phyloP scores from a whole-genome alignment of 2,113 vertebrate species.

The Myrmecobius fasciatus region DNA sequence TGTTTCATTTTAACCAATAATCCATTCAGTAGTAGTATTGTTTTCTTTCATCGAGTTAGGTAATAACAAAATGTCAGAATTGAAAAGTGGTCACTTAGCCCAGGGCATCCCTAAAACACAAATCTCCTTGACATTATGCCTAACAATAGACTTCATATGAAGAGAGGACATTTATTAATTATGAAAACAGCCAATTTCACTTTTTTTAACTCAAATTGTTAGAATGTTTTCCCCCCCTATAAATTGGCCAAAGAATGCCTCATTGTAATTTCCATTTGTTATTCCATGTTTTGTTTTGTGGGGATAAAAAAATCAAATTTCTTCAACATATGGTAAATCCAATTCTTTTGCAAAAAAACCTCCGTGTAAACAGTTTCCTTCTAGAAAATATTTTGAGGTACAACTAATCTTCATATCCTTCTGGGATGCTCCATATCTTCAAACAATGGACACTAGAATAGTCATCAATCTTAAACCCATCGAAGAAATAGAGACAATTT shows the following conservation, averaged over 20 bases:
- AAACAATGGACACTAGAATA: neutral
- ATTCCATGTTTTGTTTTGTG: neutral
- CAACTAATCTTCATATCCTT: neutral
- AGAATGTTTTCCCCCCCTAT: neutral
- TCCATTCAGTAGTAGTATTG: neutral
- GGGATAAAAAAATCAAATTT: neutral
- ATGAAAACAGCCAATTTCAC: neutral
- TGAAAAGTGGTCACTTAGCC: neutral
- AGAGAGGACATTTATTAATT: neutral
- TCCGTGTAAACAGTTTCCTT: neutral
- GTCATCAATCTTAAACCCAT: neutral
- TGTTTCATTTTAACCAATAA: neutral
- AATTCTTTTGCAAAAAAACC: neutral
- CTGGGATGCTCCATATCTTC: neutral
- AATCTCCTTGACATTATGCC: neutral
- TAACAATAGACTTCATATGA: neutral
- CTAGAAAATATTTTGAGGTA: neutral
- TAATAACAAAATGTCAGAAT: neutral
- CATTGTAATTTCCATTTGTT: neutral
- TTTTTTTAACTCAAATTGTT: neutral
- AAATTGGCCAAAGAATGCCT: neutral
- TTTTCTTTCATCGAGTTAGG: neutral
- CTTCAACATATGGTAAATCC: neutral
- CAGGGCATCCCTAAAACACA: neutral
- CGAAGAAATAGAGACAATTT: neutral